A percentile compares a stretch with the other conserved stretches of the same genome.
Evolutionary conservation across 1,140 invertebrate species (phyloP).

Genomic region (Acromyrmex echinatior): DNA sequence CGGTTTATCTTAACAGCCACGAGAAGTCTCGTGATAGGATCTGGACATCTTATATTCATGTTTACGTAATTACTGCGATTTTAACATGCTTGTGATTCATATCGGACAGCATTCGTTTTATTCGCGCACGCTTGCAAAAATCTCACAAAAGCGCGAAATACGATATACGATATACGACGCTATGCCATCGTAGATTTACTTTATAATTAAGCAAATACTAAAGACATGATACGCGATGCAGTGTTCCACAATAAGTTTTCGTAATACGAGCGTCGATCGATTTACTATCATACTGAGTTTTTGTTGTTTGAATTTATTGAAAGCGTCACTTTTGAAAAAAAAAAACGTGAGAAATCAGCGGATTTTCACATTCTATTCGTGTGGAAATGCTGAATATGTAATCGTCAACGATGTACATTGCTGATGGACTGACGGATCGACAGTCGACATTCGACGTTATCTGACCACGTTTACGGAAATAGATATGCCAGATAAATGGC

Average conservation of each 20-base stretch:
- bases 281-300: background rate
- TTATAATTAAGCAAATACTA: background rate
- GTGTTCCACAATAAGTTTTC: background rate
- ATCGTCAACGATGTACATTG: constrained; percentile 14
- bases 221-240: background rate
- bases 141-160: constrained; percentile 2
- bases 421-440: constrained; percentile 18
- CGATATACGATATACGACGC: too few relatives aligned
- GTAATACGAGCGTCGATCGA: background rate
- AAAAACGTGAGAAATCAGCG: background rate
- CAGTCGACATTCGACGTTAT: constrained; percentile 59
- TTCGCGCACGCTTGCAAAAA: constrained; percentile 17
- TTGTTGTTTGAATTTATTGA: background rate
- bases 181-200: background rate
- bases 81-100: constrained; percentile 35
- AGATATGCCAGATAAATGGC: constrained; percentile 50
- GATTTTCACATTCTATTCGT: background rate
- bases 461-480: constrained; percentile 61
- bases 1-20: constrained; percentile 22
- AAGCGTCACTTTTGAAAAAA: background rate
- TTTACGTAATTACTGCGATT: constrained; percentile 46
- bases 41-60: constrained; percentile 32
- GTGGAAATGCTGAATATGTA: constrained; percentile 7
- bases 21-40: constrained; percentile 12
- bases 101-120: constrained; percentile 30